Conservation (phyloP, 2,888 invertebrate genomes). For the Seira musarum region DNA sequence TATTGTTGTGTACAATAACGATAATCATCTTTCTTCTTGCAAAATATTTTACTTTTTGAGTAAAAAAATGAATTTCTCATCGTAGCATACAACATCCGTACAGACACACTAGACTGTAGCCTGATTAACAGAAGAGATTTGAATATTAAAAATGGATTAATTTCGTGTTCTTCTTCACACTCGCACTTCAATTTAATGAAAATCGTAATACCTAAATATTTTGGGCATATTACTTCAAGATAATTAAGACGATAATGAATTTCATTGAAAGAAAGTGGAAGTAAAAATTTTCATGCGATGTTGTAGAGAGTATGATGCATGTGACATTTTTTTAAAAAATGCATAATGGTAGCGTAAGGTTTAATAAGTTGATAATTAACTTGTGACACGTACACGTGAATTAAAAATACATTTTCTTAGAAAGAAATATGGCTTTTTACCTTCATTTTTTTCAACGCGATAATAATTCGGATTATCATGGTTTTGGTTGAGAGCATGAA, state of each 20-base stretch:
- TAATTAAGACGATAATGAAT: background rate
- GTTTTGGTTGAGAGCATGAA: conserved; percentile 54
- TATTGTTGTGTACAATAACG: background rate
- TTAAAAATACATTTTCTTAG: too few species aligned
- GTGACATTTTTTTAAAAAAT: background rate
- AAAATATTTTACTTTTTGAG: background rate
- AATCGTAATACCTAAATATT: background rate
- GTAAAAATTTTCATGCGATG: conserved; percentile 1
- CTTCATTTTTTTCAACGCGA: conserved; percentile 44
- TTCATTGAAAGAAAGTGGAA: background rate
- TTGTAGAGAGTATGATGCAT: background rate
- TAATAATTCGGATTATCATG: conserved; percentile 60
- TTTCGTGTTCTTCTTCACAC: background rate
- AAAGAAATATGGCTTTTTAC: background rate
- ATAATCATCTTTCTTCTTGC: background rate
- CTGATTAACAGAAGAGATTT: conserved; percentile 14
- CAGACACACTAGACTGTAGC: background rate
- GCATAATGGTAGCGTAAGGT: background rate
- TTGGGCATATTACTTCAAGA: background rate
- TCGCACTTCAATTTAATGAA: background rate
- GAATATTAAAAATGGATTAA: background rate
- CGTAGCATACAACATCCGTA: background rate
- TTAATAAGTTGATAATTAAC: too few species aligned
- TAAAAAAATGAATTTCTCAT: conserved; percentile 3
- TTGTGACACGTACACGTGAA: too few species aligned